A percentile compares a stretch with the other conserved stretches of the same genome.
These are phyloP conservation scores for Scortum barcoo DNA, from an alignment of 2,113 vertebrate species.

Conservation along the genomic window DNA sequence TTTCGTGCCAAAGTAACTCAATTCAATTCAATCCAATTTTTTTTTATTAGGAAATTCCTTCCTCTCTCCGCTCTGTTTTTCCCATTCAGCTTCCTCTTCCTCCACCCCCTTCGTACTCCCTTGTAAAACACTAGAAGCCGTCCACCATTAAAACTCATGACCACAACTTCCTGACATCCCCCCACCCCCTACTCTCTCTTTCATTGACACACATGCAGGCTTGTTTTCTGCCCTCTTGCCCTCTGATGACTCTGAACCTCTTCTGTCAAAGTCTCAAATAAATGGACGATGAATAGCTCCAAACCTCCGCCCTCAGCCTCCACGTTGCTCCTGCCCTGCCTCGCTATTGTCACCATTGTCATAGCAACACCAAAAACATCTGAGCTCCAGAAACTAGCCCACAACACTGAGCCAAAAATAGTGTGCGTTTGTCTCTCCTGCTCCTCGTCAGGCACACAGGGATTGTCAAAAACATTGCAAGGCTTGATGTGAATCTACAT, in stretches of 20 bases:
- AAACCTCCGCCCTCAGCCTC: constrained; percentile 39
- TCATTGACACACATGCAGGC: constrained; percentile 50
- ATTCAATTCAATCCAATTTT: background rate
- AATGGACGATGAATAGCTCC: constrained; percentile 49
- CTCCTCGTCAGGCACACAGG: constrained; percentile 16
- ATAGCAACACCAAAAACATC: constrained; percentile 81
- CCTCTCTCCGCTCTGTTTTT: constrained; percentile 27
- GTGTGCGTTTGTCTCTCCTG: constrained; percentile 38
- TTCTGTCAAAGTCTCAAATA: constrained; percentile 51
- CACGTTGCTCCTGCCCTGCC: constrained; percentile 50
- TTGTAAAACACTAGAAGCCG: constrained; percentile 27
- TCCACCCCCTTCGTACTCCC: background rate
- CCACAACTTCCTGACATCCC: constrained; percentile 60
- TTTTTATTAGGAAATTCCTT: constrained; percentile 21
- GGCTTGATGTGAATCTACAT: constrained; percentile 21
- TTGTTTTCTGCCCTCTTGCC: constrained; percentile 66
- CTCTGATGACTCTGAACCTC: constrained; percentile 46
- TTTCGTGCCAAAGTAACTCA: constrained; percentile 5
- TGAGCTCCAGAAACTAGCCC: constrained; percentile 46
- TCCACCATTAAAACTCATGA: constrained; percentile 65
- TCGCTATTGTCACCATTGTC: constrained; percentile 75
- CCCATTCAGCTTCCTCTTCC: constrained; percentile 18
- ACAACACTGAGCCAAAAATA: constrained; percentile 62
- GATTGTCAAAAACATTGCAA: constrained; percentile 21
- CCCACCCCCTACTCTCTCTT: background rate